phyloP scores from a whole-genome alignment of 2,113 vertebrate genomes.

The Equus przewalskii region DNA sequence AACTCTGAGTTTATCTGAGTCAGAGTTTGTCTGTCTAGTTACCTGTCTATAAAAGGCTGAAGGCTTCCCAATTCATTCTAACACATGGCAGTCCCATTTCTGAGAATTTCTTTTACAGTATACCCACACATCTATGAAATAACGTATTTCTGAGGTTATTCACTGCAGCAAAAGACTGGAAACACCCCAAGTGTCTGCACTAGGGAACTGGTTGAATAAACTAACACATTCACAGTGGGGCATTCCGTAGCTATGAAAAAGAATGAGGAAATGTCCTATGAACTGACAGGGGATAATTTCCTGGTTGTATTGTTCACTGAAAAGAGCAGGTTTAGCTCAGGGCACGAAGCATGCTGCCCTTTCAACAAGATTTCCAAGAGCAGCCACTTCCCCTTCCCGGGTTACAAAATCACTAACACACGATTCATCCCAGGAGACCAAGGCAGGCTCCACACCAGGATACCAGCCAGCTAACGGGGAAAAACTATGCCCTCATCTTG shows the following conservation, averaged over 20 bases:
- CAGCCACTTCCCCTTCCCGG: background rate
- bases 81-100: background rate
- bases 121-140: background rate
- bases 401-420: background rate
- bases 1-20: background rate
- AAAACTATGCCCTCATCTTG: background rate
- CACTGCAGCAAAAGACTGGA: background rate
- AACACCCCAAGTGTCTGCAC: background rate
- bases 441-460: background rate
- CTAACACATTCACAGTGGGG: background rate
- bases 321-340: background rate
- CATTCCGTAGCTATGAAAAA: background rate
- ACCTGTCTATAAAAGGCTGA: slow-evolving; percentile 32
- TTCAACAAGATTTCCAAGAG: background rate
- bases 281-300: background rate
- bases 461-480: background rate
- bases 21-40: background rate
- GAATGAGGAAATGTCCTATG: background rate
- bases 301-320: background rate
- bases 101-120: background rate
- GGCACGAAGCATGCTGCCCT: background rate
- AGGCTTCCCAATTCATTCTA: background rate
- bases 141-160: background rate
- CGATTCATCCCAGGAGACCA: background rate
- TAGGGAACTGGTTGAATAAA: background rate